Conservation (phyloP, 2,888 invertebrate species). For the Catocala nupta region DNA sequence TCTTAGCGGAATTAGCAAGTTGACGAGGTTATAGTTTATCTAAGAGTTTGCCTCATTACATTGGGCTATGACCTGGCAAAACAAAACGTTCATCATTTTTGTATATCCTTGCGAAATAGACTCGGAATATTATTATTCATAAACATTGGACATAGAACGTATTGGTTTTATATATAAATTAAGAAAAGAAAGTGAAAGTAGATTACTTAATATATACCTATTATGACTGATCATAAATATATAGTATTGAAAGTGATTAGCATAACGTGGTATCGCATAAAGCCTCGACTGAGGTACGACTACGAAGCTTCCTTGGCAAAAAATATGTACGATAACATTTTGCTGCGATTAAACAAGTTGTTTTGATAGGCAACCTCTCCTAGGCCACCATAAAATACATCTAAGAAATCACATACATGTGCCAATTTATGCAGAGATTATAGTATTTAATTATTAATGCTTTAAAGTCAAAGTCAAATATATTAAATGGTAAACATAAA, state of each 20-base stretch:
- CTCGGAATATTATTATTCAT: conserved; percentile 5
- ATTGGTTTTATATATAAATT: conserved; percentile 14
- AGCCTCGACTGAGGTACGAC: background rate
- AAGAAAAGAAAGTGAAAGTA: conserved; percentile 33
- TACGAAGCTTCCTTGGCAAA: conserved; percentile 2
- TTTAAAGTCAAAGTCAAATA: background rate
- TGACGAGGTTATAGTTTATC: conserved; percentile 38
- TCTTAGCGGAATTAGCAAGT: conserved; percentile 28
- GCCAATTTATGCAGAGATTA: conserved; percentile 1
- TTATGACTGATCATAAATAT: conserved; percentile 19
- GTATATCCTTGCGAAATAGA: background rate
- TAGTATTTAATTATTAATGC: background rate
- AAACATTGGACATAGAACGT: background rate
- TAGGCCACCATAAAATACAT: background rate
- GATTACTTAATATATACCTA: conserved; percentile 24
- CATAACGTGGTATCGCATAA: background rate
- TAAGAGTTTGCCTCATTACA: conserved; percentile 17
- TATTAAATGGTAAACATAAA: background rate
- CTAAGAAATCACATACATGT: background rate
- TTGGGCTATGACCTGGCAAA: conserved; percentile 1
- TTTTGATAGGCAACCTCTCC: conserved; percentile 5
- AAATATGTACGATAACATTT: too few species aligned
- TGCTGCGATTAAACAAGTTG: conserved; percentile 1
- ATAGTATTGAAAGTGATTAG: conserved; percentile 19
- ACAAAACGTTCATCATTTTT: background rate